Evolutionary conservation across 2,113 vertebrate genomes (phyloP), one percentile per base, ranked within the genome.

Genomic region (Syngnathoides biaculeatus): DNA sequence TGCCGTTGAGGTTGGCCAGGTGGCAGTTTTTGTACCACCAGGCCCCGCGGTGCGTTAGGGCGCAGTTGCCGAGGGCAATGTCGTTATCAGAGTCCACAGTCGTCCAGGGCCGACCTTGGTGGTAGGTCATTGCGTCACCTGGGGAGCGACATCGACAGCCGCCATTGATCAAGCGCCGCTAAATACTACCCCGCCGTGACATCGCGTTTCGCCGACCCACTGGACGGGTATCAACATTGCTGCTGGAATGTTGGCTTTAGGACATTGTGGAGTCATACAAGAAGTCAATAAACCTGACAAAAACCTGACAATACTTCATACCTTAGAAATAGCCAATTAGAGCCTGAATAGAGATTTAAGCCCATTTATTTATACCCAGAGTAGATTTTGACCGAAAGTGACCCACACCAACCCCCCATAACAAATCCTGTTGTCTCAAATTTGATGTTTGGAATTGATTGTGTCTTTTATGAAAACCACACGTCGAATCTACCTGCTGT

Each of bases 21-120:
- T 96, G 94, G 83, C 96, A 96, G 89, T 95, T 96, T 82, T 93
- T 95, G 83, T 93, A 95, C 94, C 94, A 95, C 94, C 94, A 95
- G 0, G 91, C 91, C 0, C 95, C 93, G 0, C 92, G 92, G 68
- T 96, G 95, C 0, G 87, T 92, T 59, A 95, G 79, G 22, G 94
- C 94, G 61, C 95, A 96, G 89, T 92, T 97, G 66, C 93, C 92
- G 20, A 97, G 90, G 1, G 96, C 92, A 12, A 95, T 92, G 52
- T 97, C 95, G 15, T 91, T 95, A 86, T 97, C 95, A 48, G 87
- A 88, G 83, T 96, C 95, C 26, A 94, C 68, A 0, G 93, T 93
- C 1, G 94, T 94, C 84, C 96, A 96, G 65, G 92, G 91, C 75
- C 92, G 92, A 56, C 92, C 94, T 4, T 92, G 93, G 79, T 95